Conservation (phyloP, 2,888 invertebrate species). For the Agrotis puta region DNA sequence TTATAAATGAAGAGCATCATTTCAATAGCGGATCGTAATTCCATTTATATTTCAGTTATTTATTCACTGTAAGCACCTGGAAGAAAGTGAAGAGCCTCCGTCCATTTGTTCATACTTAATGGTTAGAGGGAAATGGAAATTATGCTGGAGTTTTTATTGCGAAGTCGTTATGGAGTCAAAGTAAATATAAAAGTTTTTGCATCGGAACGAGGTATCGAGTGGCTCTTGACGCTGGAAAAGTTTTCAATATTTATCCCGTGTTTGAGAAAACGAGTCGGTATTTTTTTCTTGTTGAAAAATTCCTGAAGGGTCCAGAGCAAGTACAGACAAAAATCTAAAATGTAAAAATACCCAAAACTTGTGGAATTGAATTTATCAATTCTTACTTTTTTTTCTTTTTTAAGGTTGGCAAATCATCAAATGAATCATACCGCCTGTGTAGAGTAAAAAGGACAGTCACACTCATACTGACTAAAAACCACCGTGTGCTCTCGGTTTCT, state of each 20-base stretch:
- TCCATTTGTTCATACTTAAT: slow-evolving; percentile 53
- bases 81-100: slow-evolving; percentile 41
- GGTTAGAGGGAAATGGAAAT: slow-evolving; percentile 58
- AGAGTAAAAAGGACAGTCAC: too few species aligned
- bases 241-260: slow-evolving; percentile 27
- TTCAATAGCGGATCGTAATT: slow-evolving; percentile 64
- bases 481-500: too few species aligned
- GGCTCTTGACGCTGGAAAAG: slow-evolving; percentile 7
- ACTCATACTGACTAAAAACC: too few species aligned
- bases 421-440: too few species aligned
- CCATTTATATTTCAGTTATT: slow-evolving; percentile 59
- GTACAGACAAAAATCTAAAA: neutral
- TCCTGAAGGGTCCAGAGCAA: neutral
- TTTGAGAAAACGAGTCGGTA: neutral
- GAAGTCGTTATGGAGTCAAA: slow-evolving; percentile 41
- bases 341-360: neutral
- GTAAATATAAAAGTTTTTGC: slow-evolving; percentile 47
- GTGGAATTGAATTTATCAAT: too few species aligned
- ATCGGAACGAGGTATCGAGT: slow-evolving; percentile 30
- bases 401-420: too few species aligned
- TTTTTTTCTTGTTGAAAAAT: neutral
- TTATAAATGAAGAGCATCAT: slow-evolving; percentile 68
- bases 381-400: too few species aligned
- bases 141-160: slow-evolving; percentile 51
- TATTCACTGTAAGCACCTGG: slow-evolving; percentile 52